A percentile compares a stretch with the other conserved stretches of the same genome.
Conservation (phyloP, 2,113 vertebrate species). For the Heterotis niloticus region DNA sequence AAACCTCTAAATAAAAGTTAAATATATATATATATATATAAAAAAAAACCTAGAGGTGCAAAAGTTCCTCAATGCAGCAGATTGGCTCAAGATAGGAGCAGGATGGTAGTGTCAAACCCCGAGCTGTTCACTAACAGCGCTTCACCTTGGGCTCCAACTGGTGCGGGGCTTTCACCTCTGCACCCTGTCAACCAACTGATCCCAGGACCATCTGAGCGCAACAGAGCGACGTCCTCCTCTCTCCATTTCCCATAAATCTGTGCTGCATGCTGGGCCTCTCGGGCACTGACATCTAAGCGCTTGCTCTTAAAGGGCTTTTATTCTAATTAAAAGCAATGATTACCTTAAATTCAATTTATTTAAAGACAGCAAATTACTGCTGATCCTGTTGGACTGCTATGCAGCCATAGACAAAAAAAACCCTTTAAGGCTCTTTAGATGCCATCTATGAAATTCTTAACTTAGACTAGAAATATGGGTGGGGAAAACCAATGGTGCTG, state of each 20-base stretch:
- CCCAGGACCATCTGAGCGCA: neutral
- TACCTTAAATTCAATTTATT: conserved; percentile 67
- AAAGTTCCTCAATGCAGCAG: neutral
- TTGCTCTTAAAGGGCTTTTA: conserved; percentile 70
- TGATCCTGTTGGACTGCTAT: conserved; percentile 54
- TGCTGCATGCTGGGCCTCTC: conserved; percentile 35
- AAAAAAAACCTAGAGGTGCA: neutral
- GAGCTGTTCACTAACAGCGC: neutral
- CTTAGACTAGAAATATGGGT: too few species aligned
- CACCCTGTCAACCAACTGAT: conserved; percentile 31
- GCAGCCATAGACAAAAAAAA: neutral
- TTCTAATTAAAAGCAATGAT: conserved; percentile 84
- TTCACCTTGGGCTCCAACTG: conserved; percentile 7
- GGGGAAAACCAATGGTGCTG: too few species aligned
- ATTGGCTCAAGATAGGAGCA: neutral
- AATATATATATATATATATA: neutral
- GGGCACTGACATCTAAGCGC: conserved; percentile 45
- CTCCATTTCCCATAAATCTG: conserved; percentile 54
- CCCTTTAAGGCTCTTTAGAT: too few species aligned
- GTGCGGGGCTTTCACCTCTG: neutral
- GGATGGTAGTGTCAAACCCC: neutral
- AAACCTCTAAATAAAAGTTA: neutral
- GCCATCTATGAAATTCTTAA: too few species aligned
- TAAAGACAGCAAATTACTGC: conserved; percentile 61
- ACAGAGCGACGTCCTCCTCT: neutral